phyloP scores from a whole-genome alignment of 2,888 invertebrate species.

The Macaria notata region DNA sequence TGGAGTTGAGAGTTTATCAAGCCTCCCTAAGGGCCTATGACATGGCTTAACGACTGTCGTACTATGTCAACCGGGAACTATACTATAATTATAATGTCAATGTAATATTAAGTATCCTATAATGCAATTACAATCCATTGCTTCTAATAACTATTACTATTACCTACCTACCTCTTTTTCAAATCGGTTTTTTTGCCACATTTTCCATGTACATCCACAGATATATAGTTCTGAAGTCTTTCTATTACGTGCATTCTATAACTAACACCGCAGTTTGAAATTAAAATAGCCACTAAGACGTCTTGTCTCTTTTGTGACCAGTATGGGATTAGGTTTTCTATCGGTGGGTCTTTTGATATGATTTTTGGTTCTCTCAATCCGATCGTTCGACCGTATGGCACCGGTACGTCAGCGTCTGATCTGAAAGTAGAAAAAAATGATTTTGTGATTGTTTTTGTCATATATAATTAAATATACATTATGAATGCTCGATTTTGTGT shows the following conservation, averaged over 20 bases:
- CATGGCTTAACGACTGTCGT: too few relatives aligned
- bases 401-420: conserved; percentile 84
- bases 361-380: conserved; percentile 32
- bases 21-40: too few relatives aligned
- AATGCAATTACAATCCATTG: too few relatives aligned
- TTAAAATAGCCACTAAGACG: conserved; percentile 77
- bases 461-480: too few relatives aligned
- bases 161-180: conserved; percentile 29
- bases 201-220: conserved; percentile 80
- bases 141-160: too few relatives aligned
- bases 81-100: too few relatives aligned
- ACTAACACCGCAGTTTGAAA: conserved; percentile 80
- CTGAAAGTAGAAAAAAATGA: conserved; percentile 58
- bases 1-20: too few relatives aligned
- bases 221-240: conserved; percentile 81
- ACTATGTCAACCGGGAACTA: too few relatives aligned
- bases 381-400: conserved; percentile 84
- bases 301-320: conserved; percentile 70
- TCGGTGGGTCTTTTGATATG: conserved; percentile 9
- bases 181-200: conserved; percentile 62
- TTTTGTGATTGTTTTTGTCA: too few relatives aligned
- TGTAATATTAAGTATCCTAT: too few relatives aligned
- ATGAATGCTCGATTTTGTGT: too few relatives aligned
- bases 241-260: conserved; percentile 77
- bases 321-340: conserved; percentile 51